Percentiles rank a stretch among this genome's conserved stretches.
Conservation (phyloP, 2,797 vertebrate genomes). For the Melopsittacus undulatus region DNA sequence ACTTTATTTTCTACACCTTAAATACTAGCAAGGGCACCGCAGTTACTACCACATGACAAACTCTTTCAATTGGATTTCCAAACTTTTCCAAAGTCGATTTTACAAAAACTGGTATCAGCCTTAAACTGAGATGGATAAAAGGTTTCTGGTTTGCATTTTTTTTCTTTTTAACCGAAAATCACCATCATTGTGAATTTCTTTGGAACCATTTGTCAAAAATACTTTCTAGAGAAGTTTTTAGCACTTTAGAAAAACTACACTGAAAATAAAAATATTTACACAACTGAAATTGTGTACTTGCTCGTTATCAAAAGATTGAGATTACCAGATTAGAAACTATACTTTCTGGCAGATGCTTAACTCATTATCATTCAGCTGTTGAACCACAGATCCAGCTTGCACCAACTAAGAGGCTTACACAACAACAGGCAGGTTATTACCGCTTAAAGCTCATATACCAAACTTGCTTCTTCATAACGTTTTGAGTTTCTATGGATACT, state of each 20-base stretch:
- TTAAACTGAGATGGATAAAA: background rate
- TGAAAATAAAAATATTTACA: background rate
- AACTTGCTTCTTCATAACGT: background rate
- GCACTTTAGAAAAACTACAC: background rate
- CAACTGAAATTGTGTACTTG: background rate
- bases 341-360: conserved; percentile 14
- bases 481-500: background rate
- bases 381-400: background rate
- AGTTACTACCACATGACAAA: background rate
- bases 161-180: background rate
- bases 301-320: background rate
- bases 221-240: background rate
- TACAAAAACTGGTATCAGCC: background rate
- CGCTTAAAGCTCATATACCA: background rate
- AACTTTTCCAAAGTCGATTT: background rate
- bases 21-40: background rate
- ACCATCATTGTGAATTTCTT: background rate
- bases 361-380: background rate
- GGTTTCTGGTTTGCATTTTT: background rate
- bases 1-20: background rate
- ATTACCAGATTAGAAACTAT: background rate
- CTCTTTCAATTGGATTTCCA: background rate
- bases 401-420: conserved; percentile 28
- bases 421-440: conserved; percentile 19
- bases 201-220: background rate